A percentile compares a stretch with the other conserved stretches of the same genome.
phyloP scores from a whole-genome alignment of 2,113 vertebrate genomes.

The Struthidea cinerea region DNA sequence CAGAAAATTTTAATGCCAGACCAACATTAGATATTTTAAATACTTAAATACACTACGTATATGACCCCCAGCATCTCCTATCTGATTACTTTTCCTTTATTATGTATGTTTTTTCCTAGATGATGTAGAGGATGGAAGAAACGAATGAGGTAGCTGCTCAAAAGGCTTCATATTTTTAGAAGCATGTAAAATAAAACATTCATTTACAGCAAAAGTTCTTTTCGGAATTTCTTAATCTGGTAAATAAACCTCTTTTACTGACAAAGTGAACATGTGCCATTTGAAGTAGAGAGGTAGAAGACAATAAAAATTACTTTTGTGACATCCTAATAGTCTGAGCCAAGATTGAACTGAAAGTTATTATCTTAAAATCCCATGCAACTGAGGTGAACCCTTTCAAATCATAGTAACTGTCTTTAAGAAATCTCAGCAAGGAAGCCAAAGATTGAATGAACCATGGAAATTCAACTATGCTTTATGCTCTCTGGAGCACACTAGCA shows the following conservation, averaged over 20 bases:
- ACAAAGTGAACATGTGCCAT: background rate
- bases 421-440: background rate
- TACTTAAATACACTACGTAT: background rate
- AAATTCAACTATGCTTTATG: background rate
- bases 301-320: background rate
- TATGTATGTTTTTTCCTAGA: background rate
- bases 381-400: background rate
- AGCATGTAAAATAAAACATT: conserved; percentile 14
- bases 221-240: background rate
- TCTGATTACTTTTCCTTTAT: conserved; percentile 16
- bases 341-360: background rate
- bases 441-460: background rate
- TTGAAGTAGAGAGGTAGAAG: background rate
- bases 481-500: background rate
- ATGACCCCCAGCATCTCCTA: background rate
- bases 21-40: conserved; percentile 60
- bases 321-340: background rate
- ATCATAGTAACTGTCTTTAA: background rate
- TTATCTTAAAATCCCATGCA: background rate
- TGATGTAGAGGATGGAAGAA: background rate
- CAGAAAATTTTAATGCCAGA: conserved; percentile 87
- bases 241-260: background rate
- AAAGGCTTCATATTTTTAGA: background rate
- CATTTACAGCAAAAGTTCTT: background rate
- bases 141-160: conserved; percentile 8